A percentile compares a stretch with the other conserved stretches of the same genome.
These are phyloP conservation scores for Phocides pigmalion DNA, from an alignment of 1,140 invertebrate species.

Conservation along the genomic window DNA sequence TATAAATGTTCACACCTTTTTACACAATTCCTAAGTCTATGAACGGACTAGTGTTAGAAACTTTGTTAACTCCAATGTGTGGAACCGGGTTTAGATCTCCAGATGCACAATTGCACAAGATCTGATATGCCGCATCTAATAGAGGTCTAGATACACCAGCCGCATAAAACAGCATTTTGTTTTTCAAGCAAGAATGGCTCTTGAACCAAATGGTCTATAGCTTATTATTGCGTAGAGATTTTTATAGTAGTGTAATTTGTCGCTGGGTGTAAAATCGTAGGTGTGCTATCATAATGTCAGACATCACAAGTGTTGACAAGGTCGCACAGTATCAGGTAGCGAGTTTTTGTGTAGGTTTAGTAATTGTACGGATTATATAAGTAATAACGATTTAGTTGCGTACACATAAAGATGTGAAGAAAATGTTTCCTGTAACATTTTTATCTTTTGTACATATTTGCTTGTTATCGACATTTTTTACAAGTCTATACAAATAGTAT, in stretches of 20 bases:
- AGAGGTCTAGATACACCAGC: not conserved
- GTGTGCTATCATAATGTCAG: constrained; percentile 35
- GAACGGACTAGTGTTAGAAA: too few species aligned
- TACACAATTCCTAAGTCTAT: too few species aligned
- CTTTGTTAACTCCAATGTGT: not conserved
- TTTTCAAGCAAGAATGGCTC: constrained; percentile 7
- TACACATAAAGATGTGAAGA: not conserved
- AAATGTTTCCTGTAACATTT: not conserved
- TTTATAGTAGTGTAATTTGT: constrained; percentile 12
- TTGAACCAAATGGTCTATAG: not conserved
- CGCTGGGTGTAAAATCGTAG: constrained; percentile 31
- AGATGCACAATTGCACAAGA: constrained; percentile 17
- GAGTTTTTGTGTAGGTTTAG: constrained; percentile 13
- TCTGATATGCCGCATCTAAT: constrained; percentile 4
- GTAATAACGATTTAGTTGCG: not conserved
- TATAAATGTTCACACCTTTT: too few species aligned
- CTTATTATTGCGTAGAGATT: constrained; percentile 1
- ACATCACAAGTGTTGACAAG: constrained; percentile 35
- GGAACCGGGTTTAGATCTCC: not conserved
- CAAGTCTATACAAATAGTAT: too few species aligned
- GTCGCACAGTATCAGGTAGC: constrained; percentile 17
- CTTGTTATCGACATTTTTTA: too few species aligned
- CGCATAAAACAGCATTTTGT: not conserved
- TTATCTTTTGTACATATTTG: not conserved
- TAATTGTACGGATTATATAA: constrained; percentile 2